Evolutionary conservation across 2,888 invertebrate genomes (phyloP).

Genomic region (Brassicogethes aeneus): DNA sequence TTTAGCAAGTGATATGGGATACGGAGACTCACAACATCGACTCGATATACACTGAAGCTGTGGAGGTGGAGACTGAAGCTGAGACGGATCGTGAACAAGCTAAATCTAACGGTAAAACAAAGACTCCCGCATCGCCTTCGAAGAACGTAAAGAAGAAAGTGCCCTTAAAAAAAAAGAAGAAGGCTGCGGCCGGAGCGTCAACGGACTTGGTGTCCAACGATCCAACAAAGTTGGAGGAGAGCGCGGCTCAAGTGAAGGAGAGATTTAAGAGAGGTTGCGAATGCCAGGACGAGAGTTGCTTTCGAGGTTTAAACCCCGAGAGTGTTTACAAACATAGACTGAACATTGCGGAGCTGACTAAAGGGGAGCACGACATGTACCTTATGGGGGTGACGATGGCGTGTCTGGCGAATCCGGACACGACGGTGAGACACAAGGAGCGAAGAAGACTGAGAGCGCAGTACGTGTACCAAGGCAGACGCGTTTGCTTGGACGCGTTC

Average conservation of each 20-base stretch:
- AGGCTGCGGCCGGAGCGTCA: constrained; percentile 38
- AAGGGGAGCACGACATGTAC: constrained; percentile 78
- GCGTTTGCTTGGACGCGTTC: constrained; percentile 71
- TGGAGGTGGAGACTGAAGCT: constrained; percentile 15
- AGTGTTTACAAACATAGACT: constrained; percentile 66
- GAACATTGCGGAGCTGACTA: constrained; percentile 70
- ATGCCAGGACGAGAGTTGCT: constrained; percentile 68
- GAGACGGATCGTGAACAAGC: constrained; percentile 8
- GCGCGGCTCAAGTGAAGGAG: constrained; percentile 58
- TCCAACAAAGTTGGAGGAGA: constrained; percentile 60
- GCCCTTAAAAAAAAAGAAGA: constrained; percentile 45
- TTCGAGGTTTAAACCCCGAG: constrained; percentile 64
- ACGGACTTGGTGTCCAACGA: constrained; percentile 38
- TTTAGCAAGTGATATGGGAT: constrained; percentile 54
- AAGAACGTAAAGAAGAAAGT: constrained; percentile 26
- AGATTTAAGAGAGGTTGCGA: constrained; percentile 65
- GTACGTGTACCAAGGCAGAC: constrained; percentile 68
- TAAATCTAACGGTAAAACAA: constrained; percentile 26
- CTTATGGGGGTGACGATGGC: constrained; percentile 81
- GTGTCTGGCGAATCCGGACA: constrained; percentile 64
- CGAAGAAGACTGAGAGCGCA: constrained; percentile 63
- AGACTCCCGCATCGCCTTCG: constrained; percentile 41
- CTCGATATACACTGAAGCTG: constrained; percentile 31
- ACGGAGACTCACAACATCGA: constrained; percentile 37
- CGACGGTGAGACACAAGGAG: constrained; percentile 63